phyloP scores from a whole-genome alignment of 2,113 vertebrate species.

The Pipra filicauda region DNA sequence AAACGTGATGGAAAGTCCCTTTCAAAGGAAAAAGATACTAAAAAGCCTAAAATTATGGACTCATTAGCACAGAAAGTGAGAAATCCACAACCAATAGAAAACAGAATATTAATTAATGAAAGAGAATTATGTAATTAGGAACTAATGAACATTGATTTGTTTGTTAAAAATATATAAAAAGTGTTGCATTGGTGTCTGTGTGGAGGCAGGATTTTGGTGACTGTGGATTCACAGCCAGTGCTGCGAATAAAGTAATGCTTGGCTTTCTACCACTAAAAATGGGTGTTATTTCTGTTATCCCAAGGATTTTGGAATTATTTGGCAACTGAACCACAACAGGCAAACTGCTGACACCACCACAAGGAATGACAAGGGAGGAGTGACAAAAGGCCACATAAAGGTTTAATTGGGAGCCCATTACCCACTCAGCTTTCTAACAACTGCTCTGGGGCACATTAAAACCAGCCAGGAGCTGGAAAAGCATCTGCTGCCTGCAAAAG shows the following conservation, averaged over 20 bases:
- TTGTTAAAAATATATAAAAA: background rate
- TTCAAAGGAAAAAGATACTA: background rate
- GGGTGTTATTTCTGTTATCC: background rate
- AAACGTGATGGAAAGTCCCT: background rate
- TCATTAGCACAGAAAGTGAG: background rate
- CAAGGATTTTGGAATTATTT: background rate
- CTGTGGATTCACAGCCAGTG: background rate
- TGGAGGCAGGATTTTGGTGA: background rate
- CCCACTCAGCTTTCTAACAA: background rate
- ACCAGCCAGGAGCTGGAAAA: background rate
- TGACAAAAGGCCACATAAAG: background rate
- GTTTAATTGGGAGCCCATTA: background rate
- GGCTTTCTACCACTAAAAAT: background rate
- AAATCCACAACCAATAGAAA: background rate
- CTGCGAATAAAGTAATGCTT: background rate
- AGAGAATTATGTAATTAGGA: background rate
- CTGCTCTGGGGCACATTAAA: accelerated
- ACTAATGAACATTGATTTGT: background rate
- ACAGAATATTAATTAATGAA: background rate
- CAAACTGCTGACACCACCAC: background rate
- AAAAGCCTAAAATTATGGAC: background rate
- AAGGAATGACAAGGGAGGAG: background rate
- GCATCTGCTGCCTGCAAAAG: background rate
- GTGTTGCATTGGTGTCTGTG: background rate
- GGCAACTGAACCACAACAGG: background rate